Evolutionary conservation across 23 tunicate genomes (phyloP).

Genomic region (Clavelina lepadiformis): DNA sequence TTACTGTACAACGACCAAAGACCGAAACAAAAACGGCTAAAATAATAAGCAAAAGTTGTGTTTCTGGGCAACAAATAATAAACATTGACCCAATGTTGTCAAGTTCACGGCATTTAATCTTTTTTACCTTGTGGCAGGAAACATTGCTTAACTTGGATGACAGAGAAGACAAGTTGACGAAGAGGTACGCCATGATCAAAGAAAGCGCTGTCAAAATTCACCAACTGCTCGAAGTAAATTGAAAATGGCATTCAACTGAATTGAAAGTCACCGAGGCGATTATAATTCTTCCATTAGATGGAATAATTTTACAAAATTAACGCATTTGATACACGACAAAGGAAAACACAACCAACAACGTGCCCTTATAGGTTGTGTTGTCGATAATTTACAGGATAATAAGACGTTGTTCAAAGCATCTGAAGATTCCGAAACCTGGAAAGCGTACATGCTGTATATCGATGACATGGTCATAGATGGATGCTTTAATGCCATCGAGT

Average conservation of each 20-base stretch:
- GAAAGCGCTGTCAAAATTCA: conserved; percentile 68
- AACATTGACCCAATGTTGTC: too few relatives aligned
- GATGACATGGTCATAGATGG: conserved; percentile 96
- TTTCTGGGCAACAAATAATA: too few relatives aligned
- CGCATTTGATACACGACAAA: neutral
- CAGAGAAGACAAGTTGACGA: conserved; percentile 59
- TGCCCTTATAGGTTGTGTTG: neutral
- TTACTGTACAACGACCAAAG: too few relatives aligned
- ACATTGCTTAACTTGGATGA: conserved; percentile 69
- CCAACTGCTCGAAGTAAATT: conserved; percentile 51
- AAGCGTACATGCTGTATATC: conserved; percentile 61
- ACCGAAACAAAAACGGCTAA: too few relatives aligned
- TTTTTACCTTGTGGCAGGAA: conserved; percentile 62
- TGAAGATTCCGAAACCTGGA: conserved; percentile 70
- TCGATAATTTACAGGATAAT: conserved; percentile 50
- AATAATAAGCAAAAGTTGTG: too few relatives aligned
- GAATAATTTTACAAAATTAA: neutral
- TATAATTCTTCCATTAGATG: neutral
- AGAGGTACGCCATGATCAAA: conserved; percentile 64
- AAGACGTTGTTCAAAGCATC: conserved; percentile 54
- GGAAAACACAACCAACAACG: too few relatives aligned
- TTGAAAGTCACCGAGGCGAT: neutral
- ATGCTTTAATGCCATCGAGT: conserved; percentile 81
- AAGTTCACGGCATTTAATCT: too few relatives aligned
- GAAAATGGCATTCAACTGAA: neutral